Conservation (phyloP, 2,113 vertebrate genomes). For the Okapia johnstoni region DNA sequence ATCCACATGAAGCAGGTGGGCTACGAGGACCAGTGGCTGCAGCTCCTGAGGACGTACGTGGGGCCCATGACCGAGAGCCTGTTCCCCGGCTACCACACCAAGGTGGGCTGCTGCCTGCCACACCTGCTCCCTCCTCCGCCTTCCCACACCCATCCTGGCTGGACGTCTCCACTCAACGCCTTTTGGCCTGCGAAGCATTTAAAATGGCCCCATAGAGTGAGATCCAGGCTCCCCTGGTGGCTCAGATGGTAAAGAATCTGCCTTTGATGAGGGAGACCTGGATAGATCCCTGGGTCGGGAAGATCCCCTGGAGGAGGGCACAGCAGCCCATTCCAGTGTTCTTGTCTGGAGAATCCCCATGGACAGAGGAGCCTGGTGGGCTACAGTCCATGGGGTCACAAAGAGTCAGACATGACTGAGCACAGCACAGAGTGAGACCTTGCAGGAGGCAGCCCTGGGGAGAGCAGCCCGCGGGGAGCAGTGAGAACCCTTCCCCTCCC, state of each 20-base stretch:
- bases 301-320: not conserved
- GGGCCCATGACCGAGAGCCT: constrained; percentile 86
- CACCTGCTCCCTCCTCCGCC: no score
- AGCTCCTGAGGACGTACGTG: constrained; percentile 88
- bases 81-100: constrained; percentile 90
- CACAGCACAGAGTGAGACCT: not conserved
- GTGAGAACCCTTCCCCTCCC: fast-evolving
- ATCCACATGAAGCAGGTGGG: constrained; percentile 92
- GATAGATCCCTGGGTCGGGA: not conserved
- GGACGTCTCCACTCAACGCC: fast-evolving
- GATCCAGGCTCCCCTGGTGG: not conserved
- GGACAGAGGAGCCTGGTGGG: not conserved
- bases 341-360: not conserved
- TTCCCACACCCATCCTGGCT: not conserved
- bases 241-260: not conserved
- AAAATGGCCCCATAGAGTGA: not conserved
- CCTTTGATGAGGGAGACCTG: not conserved
- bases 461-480: not conserved
- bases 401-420: not conserved
- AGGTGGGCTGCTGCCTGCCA: constrained; percentile 68
- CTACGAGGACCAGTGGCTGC: constrained; percentile 91
- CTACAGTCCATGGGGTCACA: not conserved
- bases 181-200: fast-evolving
- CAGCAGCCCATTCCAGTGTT: not conserved
- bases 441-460: not conserved